Evolutionary conservation across 2,113 vertebrate genomes (phyloP).

Genomic region (Ovis aries): DNA sequence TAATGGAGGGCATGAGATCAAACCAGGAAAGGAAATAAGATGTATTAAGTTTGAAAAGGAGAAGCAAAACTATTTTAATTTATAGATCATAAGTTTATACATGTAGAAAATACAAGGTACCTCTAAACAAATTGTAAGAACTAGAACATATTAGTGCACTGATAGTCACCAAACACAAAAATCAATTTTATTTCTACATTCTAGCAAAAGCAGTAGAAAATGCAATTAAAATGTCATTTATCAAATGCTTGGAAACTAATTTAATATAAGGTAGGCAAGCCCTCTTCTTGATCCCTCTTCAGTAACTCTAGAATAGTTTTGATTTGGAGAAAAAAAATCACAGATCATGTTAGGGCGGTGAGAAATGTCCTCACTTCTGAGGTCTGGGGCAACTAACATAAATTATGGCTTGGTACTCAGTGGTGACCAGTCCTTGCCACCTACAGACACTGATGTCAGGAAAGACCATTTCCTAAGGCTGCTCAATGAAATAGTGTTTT

Average conservation of each 20-base stretch:
- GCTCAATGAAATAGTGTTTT: too few species aligned
- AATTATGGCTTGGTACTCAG: too few species aligned
- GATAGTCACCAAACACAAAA: neutral
- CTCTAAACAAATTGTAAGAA: neutral
- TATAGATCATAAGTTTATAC: neutral
- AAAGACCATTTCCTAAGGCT: too few species aligned
- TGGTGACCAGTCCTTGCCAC: too few species aligned
- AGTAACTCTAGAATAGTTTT: too few species aligned
- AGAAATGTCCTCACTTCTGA: too few species aligned
- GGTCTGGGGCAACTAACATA: too few species aligned
- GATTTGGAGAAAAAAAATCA: too few species aligned
- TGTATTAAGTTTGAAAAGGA: neutral
- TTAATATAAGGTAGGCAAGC: neutral
- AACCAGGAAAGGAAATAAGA: too few species aligned
- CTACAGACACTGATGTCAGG: too few species aligned
- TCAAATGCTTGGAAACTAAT: neutral
- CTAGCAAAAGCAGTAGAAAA: neutral
- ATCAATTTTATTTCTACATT: neutral
- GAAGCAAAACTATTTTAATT: neutral
- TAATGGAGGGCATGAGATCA: too few species aligned
- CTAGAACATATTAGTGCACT: neutral
- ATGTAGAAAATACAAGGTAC: neutral
- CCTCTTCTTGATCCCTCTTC: neutral
- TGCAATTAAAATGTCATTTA: neutral
- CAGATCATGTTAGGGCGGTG: too few species aligned